Conservation (phyloP, 1,140 invertebrate genomes). For the Euura saliciscinereae region DNA sequence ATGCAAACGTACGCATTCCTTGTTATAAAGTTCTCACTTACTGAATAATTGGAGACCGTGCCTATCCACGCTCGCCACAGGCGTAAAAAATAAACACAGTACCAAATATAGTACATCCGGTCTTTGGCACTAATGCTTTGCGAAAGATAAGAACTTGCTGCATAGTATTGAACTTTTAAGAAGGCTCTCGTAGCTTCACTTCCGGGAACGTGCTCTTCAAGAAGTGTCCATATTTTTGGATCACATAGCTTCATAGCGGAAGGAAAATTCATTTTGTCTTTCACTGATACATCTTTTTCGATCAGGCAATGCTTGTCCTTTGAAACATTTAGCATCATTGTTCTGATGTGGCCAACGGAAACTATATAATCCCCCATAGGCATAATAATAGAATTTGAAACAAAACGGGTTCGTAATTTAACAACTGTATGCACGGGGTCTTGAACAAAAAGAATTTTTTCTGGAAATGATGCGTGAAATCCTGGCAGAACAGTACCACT, state of each 20-base stretch:
- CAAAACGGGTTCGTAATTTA: neutral
- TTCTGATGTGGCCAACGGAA: conserved; percentile 9
- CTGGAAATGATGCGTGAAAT: too few relatives aligned
- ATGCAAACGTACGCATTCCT: conserved; percentile 17
- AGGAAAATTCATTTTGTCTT: conserved; percentile 28
- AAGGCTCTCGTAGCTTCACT: neutral
- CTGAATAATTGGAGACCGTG: neutral
- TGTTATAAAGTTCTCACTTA: neutral
- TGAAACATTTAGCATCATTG: neutral
- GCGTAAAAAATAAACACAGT: neutral
- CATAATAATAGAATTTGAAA: conserved; percentile 15
- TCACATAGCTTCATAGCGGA: conserved; percentile 15
- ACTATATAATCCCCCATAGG: conserved; percentile 20
- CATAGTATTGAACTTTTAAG: neutral
- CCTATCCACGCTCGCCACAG: neutral
- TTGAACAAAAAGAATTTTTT: too few relatives aligned
- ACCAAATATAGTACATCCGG: neutral
- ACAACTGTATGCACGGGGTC: too few relatives aligned
- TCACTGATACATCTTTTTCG: conserved; percentile 19
- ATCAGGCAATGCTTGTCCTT: conserved; percentile 25
- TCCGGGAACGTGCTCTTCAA: neutral
- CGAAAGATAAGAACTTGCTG: neutral
- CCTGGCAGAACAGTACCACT: too few relatives aligned
- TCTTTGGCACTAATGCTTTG: neutral
- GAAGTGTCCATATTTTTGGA: neutral